phyloP scores from a whole-genome alignment of 2,113 vertebrate genomes.

The Elephas maximus region DNA sequence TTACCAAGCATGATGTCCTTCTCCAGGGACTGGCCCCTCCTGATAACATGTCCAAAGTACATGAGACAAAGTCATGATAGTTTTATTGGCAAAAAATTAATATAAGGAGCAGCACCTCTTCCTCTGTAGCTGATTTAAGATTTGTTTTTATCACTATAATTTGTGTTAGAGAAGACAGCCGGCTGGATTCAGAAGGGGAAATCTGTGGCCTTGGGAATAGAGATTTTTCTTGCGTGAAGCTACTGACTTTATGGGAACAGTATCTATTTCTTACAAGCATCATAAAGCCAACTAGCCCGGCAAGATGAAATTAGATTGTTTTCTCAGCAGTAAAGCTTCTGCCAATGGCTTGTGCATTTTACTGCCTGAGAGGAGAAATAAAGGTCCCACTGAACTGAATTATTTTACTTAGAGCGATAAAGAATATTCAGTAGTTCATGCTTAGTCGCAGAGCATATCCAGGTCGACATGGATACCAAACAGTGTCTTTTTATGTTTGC shows the following conservation, averaged over 20 bases:
- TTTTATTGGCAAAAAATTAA: background rate
- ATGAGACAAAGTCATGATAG: background rate
- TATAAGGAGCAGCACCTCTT: background rate
- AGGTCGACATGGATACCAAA: background rate
- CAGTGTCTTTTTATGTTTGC: background rate
- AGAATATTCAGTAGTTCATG: background rate
- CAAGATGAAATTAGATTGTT: slow-evolving; percentile 6
- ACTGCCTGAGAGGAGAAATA: slow-evolving; percentile 19
- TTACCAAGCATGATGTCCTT: too few species aligned
- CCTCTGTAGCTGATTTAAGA: background rate
- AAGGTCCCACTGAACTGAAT: background rate
- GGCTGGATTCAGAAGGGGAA: background rate
- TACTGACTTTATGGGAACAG: background rate
- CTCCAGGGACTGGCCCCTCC: too few species aligned
- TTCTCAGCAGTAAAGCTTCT: slow-evolving; percentile 26
- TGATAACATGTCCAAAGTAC: too few species aligned
- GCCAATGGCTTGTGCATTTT: background rate
- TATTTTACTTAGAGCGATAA: background rate
- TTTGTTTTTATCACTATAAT: background rate
- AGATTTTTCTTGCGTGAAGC: slow-evolving; percentile 4
- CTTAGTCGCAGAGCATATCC: background rate
- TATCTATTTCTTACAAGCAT: background rate
- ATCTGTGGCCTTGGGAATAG: background rate
- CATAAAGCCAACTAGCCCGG: background rate
- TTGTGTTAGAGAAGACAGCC: background rate